Evolutionary conservation across 2,888 invertebrate species (phyloP).

Genomic region (Eupithecia insigniata): DNA sequence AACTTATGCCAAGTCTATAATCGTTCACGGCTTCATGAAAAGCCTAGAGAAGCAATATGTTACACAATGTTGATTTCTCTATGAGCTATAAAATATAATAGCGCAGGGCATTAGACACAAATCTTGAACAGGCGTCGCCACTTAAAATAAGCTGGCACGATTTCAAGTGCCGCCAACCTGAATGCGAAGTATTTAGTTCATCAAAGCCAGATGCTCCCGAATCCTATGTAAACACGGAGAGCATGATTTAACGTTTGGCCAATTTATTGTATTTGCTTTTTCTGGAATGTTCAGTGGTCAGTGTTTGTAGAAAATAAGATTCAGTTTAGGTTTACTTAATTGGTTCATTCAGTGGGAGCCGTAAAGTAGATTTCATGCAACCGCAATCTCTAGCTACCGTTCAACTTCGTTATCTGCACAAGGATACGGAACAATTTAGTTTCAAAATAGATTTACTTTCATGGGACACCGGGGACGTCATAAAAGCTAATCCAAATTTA

Average conservation of each 20-base stretch:
- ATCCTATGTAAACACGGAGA: slow-evolving; percentile 71
- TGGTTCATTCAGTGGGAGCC: not conserved
- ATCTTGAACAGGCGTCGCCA: slow-evolving; percentile 79
- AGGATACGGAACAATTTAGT: slow-evolving; percentile 16
- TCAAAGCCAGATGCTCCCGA: slow-evolving; percentile 80
- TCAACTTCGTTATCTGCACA: slow-evolving; percentile 1
- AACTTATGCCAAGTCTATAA: not conserved
- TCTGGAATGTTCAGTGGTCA: not conserved
- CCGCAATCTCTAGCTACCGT: not conserved
- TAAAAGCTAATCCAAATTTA: slow-evolving; percentile 32
- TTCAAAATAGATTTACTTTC: slow-evolving; percentile 24
- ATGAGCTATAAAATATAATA: slow-evolving; percentile 66
- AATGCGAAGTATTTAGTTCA: slow-evolving; percentile 81
- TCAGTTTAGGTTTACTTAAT: not conserved
- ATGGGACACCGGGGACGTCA: slow-evolving; percentile 23
- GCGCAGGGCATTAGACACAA: slow-evolving; percentile 70
- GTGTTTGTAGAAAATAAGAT: not conserved
- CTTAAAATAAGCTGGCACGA: slow-evolving; percentile 83
- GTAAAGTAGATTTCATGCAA: not conserved
- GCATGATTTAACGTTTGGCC: slow-evolving; percentile 58
- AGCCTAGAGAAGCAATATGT: slow-evolving; percentile 30
- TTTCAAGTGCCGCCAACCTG: slow-evolving; percentile 81
- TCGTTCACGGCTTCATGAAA: slow-evolving; percentile 15
- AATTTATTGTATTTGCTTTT: slow-evolving; percentile 52
- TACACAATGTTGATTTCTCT: slow-evolving; percentile 60